phyloP scores from a whole-genome alignment of 2,113 vertebrate species.

The Anguilla rostrata region DNA sequence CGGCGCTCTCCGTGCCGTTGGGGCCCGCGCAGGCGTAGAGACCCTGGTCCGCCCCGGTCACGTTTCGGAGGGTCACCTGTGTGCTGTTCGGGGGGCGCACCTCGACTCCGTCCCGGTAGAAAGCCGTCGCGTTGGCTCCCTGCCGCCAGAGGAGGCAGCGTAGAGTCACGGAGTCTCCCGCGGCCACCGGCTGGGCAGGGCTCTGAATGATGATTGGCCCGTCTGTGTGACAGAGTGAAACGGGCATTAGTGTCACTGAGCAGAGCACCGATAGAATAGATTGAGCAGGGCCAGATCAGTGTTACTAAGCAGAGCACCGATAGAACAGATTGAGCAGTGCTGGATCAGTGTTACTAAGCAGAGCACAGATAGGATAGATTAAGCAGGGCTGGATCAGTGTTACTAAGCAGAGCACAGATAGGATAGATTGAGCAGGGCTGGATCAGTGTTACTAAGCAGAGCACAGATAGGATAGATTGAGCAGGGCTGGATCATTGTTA shows the following conservation, averaged over 20 bases:
- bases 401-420: no score
- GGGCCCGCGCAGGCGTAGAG: constrained; percentile 54
- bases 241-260: background rate
- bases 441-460: no score
- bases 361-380: no score
- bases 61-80: constrained; percentile 45
- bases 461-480: no score
- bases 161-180: constrained; percentile 46
- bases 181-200: constrained; percentile 42
- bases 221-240: constrained; percentile 41
- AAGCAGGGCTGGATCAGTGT: no score
- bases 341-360: no score
- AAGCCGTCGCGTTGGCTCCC: constrained; percentile 18
- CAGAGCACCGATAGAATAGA: no score
- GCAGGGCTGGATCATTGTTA: no score
- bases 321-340: no score
- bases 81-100: background rate
- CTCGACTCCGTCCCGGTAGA: constrained; percentile 53
- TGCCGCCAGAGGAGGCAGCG: constrained; percentile 42
- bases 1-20: constrained; percentile 42
- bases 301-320: no score
- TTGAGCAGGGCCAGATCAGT: no score
- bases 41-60: constrained; percentile 53
- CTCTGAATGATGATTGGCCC: constrained; percentile 46
- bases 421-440: no score